Evolutionary conservation across 2,113 vertebrate genomes (phyloP).

Genomic region (Pteropus alecto): DNA sequence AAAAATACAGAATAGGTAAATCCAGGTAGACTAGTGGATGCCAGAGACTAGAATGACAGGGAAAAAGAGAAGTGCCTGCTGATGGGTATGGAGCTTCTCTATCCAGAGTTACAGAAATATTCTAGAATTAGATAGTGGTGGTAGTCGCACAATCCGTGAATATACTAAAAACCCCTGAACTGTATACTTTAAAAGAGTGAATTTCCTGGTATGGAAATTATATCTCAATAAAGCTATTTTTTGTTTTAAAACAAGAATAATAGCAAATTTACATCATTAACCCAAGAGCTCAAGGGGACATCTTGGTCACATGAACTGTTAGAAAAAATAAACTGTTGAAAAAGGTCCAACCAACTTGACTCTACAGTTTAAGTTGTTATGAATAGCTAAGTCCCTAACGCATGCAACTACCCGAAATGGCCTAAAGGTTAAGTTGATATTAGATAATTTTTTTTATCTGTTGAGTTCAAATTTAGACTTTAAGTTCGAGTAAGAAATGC

Average conservation of each 20-base stretch:
- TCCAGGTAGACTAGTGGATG: not conserved
- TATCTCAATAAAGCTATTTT: not conserved
- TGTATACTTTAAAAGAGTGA: not conserved
- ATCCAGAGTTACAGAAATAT: not conserved
- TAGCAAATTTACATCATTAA: not conserved
- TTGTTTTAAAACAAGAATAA: not conserved
- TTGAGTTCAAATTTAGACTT: not conserved
- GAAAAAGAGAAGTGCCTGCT: not conserved
- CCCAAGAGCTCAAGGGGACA: not conserved
- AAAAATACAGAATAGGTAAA: not conserved
- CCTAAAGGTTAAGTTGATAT: not conserved
- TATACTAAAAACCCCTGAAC: not conserved
- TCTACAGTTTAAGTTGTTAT: not conserved
- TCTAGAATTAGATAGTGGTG: not conserved
- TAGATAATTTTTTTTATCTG: not conserved
- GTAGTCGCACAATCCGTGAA: not conserved
- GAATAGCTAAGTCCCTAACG: not conserved
- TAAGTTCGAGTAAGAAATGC: not conserved
- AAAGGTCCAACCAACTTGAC: not conserved
- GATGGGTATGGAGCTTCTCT: not conserved
- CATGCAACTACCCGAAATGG: not conserved
- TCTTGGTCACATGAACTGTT: not conserved
- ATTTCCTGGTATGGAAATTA: not conserved
- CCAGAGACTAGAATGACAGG: not conserved
- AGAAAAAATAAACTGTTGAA: not conserved